Base-by-base conservation (phyloP, 2,113 vertebrate species). In the Gymnorhina tibicen region DNA sequence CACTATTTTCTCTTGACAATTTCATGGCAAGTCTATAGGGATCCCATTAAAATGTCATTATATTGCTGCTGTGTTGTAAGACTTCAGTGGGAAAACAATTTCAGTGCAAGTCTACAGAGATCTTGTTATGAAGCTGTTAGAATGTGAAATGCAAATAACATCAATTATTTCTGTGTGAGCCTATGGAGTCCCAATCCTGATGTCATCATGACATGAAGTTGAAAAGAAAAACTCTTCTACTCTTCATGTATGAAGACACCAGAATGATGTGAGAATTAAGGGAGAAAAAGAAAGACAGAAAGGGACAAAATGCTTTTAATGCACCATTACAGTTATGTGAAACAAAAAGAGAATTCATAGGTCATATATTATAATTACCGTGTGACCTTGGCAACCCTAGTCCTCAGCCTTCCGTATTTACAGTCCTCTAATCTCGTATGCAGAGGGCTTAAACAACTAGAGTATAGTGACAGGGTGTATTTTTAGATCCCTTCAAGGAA, bases 31-130 rank as follows among this genome's bases (percentile, higher is more conserved):
- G 91, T 88, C 97, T 94, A 94, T 92, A 81, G 96, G 87, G 95
- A 97, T 95, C 87, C 94, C 92, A 97, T 97, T 97, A 96, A 97
- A 95, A 96, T 96, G 92, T 96, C 94, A 89, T 97, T 95, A 96
- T 97, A 89, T 86, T 95, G 80, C 93, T 73, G 72, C 79, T 83
- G 73, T 86, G 79, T 97, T 96, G 59, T 77, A 90, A 96, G 96
- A 93, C 79, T 96, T 95, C 81, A 84, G 85, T 91, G 79, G 91
- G 87, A 95, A 97, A 96, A 97, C 93, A 96, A 96, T 95, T 96
- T 96, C 91, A 91, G 42, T 44, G 59, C 77, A 97, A 96, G 77
- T 92, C 97, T 96, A 80, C 59, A 89, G 94, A 96, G 93, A 95
- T 96, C 87, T 96, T 96, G 89, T 96, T 96, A 94, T 94, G 92